Percentiles rank a stretch among this genome's conserved stretches.
phyloP scores from a whole-genome alignment of 2,888 invertebrate genomes.

The Pardosa pseudoannulata region DNA sequence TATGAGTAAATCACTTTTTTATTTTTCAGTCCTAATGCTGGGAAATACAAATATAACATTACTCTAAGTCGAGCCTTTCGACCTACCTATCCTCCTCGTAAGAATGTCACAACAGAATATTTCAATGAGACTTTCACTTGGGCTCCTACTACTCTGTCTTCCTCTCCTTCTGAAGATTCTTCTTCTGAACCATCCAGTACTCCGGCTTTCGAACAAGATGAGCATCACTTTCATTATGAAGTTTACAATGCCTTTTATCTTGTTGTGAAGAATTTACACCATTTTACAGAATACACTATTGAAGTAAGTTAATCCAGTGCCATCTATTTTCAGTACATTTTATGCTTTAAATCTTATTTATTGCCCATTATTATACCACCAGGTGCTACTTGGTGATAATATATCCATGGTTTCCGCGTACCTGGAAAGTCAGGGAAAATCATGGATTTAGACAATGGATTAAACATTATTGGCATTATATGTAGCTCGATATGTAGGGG shows the following conservation, averaged over 20 bases:
- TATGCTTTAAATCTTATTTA: no score
- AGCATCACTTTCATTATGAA: constrained; percentile 31
- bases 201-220: constrained; percentile 21
- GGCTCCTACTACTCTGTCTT: constrained; percentile 13
- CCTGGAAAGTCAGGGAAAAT: no score
- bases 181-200: constrained; percentile 44
- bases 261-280: constrained; percentile 80
- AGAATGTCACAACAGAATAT: constrained; percentile 3
- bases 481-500: no score
- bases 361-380: no score
- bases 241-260: constrained; percentile 38
- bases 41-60: constrained; percentile 31
- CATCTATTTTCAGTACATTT: no score
- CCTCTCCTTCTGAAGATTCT: constrained; percentile 6
- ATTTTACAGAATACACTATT: constrained; percentile 87
- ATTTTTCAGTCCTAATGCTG: constrained; percentile 44
- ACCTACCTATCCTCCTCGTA: background rate
- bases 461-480: no score
- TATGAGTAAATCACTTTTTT: no score
- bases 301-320: constrained; percentile 81
- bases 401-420: no score
- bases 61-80: background rate
- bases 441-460: no score
- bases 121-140: constrained; percentile 53
- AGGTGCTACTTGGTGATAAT: no score